Percentiles rank a stretch among this genome's conserved stretches.
These are phyloP conservation scores for Azorinus chamasolen DNA, from an alignment of 2,888 invertebrate species.

Conservation along the genomic window DNA sequence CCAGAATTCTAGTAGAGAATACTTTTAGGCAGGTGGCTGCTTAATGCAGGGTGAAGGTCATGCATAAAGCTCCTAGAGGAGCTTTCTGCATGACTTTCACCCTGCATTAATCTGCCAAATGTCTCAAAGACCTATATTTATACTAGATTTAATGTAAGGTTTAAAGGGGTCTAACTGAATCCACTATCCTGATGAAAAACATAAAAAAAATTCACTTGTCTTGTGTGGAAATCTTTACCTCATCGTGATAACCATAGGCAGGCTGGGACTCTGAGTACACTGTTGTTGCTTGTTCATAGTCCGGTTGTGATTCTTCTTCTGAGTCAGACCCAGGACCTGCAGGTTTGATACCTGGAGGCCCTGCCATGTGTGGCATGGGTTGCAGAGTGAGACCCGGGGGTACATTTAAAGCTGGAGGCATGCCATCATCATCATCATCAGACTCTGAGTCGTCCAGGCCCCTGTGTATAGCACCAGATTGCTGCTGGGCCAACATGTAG, in stretches of 20 bases:
- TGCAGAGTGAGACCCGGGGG: constrained; percentile 32
- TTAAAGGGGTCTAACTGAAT: too few relatives aligned
- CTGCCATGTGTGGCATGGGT: constrained; percentile 27
- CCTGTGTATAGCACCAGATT: constrained; percentile 30
- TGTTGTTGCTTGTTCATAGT: neutral
- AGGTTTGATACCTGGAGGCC: constrained; percentile 13
- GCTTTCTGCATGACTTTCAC: too few relatives aligned
- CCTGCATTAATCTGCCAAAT: too few relatives aligned
- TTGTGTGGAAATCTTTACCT: constrained; percentile 28
- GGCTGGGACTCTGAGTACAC: constrained; percentile 17
- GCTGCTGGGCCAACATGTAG: constrained; percentile 35
- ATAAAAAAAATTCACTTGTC: too few relatives aligned
- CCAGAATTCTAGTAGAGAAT: too few relatives aligned
- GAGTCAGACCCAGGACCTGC: constrained; percentile 28
- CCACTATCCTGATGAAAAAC: too few relatives aligned
- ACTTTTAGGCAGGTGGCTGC: too few relatives aligned
- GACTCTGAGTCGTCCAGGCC: constrained; percentile 59
- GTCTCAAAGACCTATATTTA: too few relatives aligned
- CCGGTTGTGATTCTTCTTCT: constrained; percentile 39
- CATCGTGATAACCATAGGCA: constrained; percentile 42
- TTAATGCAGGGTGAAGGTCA: too few relatives aligned
- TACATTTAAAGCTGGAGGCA: constrained; percentile 25
- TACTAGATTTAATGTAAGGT: too few relatives aligned
- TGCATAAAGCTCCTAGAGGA: too few relatives aligned
- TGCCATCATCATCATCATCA: constrained; percentile 54